Percentiles rank a stretch among this genome's conserved stretches.
phyloP scores from a whole-genome alignment of 2,113 vertebrate genomes.

The Scortum barcoo region DNA sequence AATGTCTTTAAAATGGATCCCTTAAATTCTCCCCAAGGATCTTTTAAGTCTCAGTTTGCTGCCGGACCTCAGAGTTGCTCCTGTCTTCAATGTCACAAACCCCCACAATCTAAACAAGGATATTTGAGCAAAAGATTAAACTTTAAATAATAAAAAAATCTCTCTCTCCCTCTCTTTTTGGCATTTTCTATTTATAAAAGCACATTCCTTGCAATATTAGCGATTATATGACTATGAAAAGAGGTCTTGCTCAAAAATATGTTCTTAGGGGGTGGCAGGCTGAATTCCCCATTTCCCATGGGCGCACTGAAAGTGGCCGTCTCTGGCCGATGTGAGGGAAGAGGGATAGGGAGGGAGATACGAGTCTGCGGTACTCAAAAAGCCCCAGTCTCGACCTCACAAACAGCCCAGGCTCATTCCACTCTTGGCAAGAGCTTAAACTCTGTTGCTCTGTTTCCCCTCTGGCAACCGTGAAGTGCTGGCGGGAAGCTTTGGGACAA shows the following conservation, averaged over 20 bases:
- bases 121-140: conserved; percentile 57
- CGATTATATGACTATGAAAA: conserved; percentile 74
- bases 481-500: conserved; percentile 69
- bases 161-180: not conserved
- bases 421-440: conserved; percentile 69
- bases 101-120: conserved; percentile 71
- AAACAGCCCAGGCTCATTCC: conserved; percentile 73
- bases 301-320: conserved; percentile 79
- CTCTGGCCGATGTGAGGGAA: conserved; percentile 68
- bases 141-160: conserved; percentile 1
- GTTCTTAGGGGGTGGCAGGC: conserved; percentile 74
- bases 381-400: conserved; percentile 74
- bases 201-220: conserved; percentile 77
- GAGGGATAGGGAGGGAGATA: conserved; percentile 73
- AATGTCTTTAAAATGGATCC: conserved; percentile 42
- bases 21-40: conserved; percentile 46
- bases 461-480: conserved; percentile 69
- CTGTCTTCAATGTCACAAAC: conserved; percentile 36
- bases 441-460: conserved; percentile 69
- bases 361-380: conserved; percentile 67
- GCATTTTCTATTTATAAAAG: conserved; percentile 70
- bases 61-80: conserved; percentile 10
- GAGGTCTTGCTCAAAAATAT: conserved; percentile 74
- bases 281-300: conserved; percentile 79
- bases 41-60: conserved; percentile 51